Base-by-base conservation (phyloP, 2,113 vertebrate species). In the Psilopogon haemacephalus region DNA sequence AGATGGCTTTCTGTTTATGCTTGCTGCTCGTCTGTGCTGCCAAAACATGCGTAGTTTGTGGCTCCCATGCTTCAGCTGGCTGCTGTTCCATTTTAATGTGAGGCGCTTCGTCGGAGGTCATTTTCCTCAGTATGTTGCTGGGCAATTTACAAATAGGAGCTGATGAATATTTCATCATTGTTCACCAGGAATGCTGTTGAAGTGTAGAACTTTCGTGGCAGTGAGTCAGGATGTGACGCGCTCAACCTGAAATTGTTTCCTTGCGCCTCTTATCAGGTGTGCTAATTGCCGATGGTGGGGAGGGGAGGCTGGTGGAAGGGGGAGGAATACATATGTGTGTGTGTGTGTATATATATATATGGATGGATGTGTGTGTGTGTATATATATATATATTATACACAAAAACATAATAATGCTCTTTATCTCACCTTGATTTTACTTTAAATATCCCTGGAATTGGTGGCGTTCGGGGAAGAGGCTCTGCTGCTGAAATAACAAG, bases 101-200 rank as follows among this genome's bases (percentile, higher is more conserved):
- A 91, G 73, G 54, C 2, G 18, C 83, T 96, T 95, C 6, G 2
- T 95, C 12, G 19, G 84, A 91, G 96, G 95, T 97, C 96, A 89
- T 94, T 95, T 85, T 84, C 94, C 94, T 96, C 62, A 38, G 94
- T 70, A 44, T 91, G 62, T 81, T 93, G 88, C 96, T 67, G 84
- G 95, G 95, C 94, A 77, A 70, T 79, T 95, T 96, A 93, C 79
- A 81, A 95, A 96, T 88, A 88, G 72, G 87, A 83, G 86, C 93
- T 95, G 94, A 97, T 97, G 95, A 97, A 97, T 97, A 96, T 98
- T 98, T 98, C 97, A 97, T 97, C 2, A 30, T 81, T 1, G 14
- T 97, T 88, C 92, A 67, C 92, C 62, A 79, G 93, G 96, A 97
- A 93, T 95, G 88, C 86, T 67, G 82, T 84, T 72, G 79, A 95